Base-by-base conservation (phyloP, 2,888 invertebrate species). In the Tholera decimalis region DNA sequence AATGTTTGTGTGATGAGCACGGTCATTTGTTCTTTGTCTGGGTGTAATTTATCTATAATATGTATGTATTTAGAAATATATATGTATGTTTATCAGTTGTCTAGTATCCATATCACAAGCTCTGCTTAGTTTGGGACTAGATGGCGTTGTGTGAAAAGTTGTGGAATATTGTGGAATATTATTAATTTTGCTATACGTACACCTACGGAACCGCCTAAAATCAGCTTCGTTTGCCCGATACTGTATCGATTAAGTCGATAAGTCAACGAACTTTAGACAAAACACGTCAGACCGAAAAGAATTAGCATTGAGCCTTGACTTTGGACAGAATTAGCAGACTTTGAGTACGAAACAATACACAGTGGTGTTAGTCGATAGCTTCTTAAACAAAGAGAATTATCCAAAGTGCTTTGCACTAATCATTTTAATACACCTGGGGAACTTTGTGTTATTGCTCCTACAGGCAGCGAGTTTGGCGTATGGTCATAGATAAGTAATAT, bases 271-370 rank as follows among this genome's bases (percentile, higher is more conserved):
- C 86, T 79, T 47, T 18, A 49, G 41, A 56, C 50, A 37, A 57
- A 59, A 72, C 59, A 73, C 84, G 81, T 70, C 73, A 85, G 85
- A 86, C 86, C 83, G 83, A 78, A 80, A 69, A 85, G 73, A 74
- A 83, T 81, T 74, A 79, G 70, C 71, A 67, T 55, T 51, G 51
- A 76, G 77, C 77, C 80, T 80, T 81, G 80, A 80, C 82, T 80
- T 78, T 79, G 75, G 22, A 50, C 66, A 67, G 63, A 79, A 72
- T 74, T 73, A 66, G 61, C 26, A 59, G 47, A 72, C 59, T 57
- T 59, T 30, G 53, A 64, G 70, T 72, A 70, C 51, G 59, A 56
- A 59, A 70, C 76, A 68, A 71, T 60, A 76, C 37, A 70, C 56
- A 71, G 56, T 26, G 35, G 46, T 54, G 47, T 57, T 53, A 76